Conservation (phyloP, 37 sponge, comb jelly and placozoan genomes). For the Oscarella lobularis region DNA sequence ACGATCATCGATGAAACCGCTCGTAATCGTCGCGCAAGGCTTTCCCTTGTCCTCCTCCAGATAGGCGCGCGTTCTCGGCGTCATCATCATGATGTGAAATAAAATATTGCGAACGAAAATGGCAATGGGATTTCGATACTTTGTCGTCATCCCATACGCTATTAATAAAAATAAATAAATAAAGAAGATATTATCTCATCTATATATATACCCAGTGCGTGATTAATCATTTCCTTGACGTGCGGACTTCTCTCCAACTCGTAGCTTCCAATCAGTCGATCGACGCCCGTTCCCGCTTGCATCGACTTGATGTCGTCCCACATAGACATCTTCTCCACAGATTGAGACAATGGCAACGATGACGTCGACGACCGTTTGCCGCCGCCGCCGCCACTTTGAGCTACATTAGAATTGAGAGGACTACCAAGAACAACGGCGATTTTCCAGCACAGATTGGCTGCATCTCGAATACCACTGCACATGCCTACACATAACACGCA, state of each 20-base stretch:
- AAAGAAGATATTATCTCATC: not conserved
- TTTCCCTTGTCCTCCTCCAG: not conserved
- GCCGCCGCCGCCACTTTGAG: too few species aligned
- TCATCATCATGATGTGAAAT: not conserved
- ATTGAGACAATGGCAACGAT: too few species aligned
- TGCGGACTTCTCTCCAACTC: not conserved
- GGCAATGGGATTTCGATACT: not conserved
- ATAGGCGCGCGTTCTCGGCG: not conserved
- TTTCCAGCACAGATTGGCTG: constrained; percentile 8
- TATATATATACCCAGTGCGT: not conserved
- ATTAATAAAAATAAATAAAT: not conserved
- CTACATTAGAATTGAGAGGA: too few species aligned
- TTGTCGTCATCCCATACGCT: not conserved
- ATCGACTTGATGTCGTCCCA: not conserved
- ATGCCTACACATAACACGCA: constrained; percentile 1
- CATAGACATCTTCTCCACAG: not conserved
- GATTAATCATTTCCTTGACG: not conserved
- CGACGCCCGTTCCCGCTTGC: not conserved
- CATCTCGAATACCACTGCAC: constrained; percentile 4
- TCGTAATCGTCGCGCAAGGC: not conserved
- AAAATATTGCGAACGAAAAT: not conserved
- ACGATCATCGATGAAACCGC: not conserved
- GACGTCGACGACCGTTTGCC: too few species aligned
- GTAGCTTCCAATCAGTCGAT: not conserved
- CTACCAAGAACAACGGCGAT: not conserved